These are phyloP conservation scores for Acronicta aceris DNA, from an alignment of 2,888 invertebrate genomes.

Conservation along the genomic window DNA sequence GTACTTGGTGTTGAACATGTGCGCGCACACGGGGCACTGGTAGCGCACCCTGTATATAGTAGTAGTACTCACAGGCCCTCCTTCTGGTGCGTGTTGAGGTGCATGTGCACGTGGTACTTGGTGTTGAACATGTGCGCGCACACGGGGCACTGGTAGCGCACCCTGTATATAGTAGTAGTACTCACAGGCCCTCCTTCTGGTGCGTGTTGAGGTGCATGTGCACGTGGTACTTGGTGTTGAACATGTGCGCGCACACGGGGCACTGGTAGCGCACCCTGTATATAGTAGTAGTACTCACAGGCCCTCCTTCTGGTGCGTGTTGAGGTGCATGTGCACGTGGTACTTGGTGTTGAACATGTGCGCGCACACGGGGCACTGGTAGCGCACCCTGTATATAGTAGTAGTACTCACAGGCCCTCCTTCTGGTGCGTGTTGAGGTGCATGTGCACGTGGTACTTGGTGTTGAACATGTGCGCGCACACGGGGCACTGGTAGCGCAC, in stretches of 20 bases:
- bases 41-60: no score
- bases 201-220: slow-evolving; percentile 24
- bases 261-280: no score
- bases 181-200: no score
- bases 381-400: no score
- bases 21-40: slow-evolving; percentile 85
- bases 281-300: no score
- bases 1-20: slow-evolving; percentile 82
- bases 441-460: slow-evolving; percentile 69
- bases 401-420: slow-evolving; percentile 41
- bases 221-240: slow-evolving; percentile 56
- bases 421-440: slow-evolving; percentile 23
- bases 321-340: slow-evolving; percentile 60
- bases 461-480: slow-evolving; percentile 65
- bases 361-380: slow-evolving; percentile 28
- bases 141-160: slow-evolving; percentile 76
- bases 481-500: no score
- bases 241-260: slow-evolving; percentile 44
- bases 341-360: slow-evolving; percentile 26
- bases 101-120: slow-evolving; percentile 84
- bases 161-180: no score
- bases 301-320: no score
- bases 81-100: slow-evolving; percentile 76
- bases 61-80: slow-evolving; percentile 55
- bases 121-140: slow-evolving; percentile 86